Conservation (phyloP, 2,113 vertebrate species). For the Carassius carassius region DNA sequence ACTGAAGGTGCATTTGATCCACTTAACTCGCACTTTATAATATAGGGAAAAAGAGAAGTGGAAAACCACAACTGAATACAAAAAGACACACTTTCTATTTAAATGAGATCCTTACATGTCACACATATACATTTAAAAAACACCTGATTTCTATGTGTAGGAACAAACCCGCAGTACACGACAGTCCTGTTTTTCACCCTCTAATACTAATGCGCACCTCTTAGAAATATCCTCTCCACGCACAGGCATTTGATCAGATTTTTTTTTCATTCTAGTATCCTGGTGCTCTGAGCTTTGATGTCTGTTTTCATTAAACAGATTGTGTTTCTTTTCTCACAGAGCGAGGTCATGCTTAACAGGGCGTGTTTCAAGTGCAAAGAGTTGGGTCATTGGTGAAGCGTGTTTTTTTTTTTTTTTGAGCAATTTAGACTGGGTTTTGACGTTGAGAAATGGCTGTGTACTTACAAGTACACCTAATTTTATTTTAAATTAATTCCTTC, state of each 20-base stretch:
- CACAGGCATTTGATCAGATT: constrained; percentile 25
- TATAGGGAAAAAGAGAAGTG: background rate
- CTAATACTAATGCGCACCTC: background rate
- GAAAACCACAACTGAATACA: background rate
- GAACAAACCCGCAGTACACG: background rate
- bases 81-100: constrained; percentile 1
- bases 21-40: background rate
- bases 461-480: constrained; percentile 46
- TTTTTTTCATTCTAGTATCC: background rate
- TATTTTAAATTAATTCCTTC: constrained; percentile 57
- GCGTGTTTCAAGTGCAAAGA: background rate
- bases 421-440: background rate
- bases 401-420: background rate
- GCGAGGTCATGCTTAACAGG: constrained; percentile 18
- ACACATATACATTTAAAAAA: constrained; percentile 6
- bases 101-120: constrained; percentile 11
- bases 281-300: constrained; percentile 25
- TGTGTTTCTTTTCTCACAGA: background rate
- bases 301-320: constrained; percentile 24
- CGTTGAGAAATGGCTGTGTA: constrained; percentile 31
- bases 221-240: background rate
- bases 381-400: constrained; percentile 14
- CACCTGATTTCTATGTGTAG: background rate
- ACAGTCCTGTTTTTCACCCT: background rate
- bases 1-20: constrained; percentile 41